Evolutionary conservation across 2,113 vertebrate species (phyloP), one percentile per base, ranked within the genome.

Genomic region (Tragelaphus scriptus): DNA sequence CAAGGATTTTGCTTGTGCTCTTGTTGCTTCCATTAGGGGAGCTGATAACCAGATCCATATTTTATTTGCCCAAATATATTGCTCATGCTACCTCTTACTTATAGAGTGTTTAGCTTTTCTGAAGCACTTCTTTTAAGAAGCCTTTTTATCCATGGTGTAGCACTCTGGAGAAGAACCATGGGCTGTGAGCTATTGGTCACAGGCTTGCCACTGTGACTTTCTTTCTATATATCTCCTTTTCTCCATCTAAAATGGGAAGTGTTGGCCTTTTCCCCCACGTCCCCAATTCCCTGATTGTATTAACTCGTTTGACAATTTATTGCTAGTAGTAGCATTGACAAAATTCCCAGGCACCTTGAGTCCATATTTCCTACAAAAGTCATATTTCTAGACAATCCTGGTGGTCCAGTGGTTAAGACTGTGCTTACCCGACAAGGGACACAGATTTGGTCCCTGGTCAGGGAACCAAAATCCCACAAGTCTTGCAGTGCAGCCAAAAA

Each of bases 21-120:
- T 75, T 96, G 92, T 96, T 88, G 21, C 61, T 96, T 96, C 97
- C 40, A 44, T 90, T 90, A 81, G 21, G 51, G 75, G 55, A 68
- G 47, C 49, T 58, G 95, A 92, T 82, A 59, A 68, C 81, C 85
- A 85, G 65, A 63, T 91, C 86, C 40, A 21, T 56, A 93, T 30
- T 93, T 93, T 63, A 89, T 97, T 95, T 91, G 94, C 36, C 61
- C 94, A 94, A 53, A 79, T 36, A 44, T 1, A 93, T 82, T 23
- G 26, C 36, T 95, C 61, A 88, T 7, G 47, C 53, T 51, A 10
- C n/a, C 61, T 88, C 68, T 51, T 77, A 25, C 92, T 94, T 49
- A 56, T 40, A 21, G 56, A 91, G 85, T 11, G 40, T 56, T 90
- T 80, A 71, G 80, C 16, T 49, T 89, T 94, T 59, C 90, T 68